Conservation (phyloP, 2,113 vertebrate genomes). For the Emydocephalus ijimae region DNA sequence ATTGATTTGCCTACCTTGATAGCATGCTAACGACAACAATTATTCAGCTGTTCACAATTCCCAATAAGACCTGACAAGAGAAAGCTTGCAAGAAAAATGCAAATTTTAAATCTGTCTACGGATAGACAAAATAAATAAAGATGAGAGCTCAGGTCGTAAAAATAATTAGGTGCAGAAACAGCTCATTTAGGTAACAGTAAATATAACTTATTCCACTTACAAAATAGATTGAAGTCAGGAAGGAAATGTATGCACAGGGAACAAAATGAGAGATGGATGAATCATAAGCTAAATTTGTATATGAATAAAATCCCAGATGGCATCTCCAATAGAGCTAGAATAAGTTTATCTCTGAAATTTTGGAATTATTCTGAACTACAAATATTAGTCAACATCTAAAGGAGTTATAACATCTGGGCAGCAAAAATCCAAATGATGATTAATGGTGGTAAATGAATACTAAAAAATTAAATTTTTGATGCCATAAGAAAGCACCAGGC, state of each 20-base stretch:
- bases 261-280: background rate
- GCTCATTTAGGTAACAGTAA: background rate
- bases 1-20: constrained; percentile 56
- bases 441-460: background rate
- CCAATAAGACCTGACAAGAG: constrained; percentile 19
- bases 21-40: constrained; percentile 47
- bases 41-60: constrained; percentile 25
- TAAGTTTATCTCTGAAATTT: background rate
- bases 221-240: background rate
- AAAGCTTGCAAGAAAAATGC: constrained; percentile 15
- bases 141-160: constrained; percentile 22
- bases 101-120: constrained; percentile 8
- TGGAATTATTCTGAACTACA: background rate
- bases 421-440: background rate
- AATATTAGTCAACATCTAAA: background rate
- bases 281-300: background rate
- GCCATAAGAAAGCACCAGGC: background rate
- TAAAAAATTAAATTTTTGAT: background rate
- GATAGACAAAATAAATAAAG: constrained; percentile 37
- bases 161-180: constrained; percentile 10
- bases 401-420: background rate
- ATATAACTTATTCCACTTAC: background rate
- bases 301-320: background rate
- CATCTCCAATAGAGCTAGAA: background rate
- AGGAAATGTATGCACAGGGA: background rate